These are phyloP conservation scores for Tenthredo scrophulariae DNA, from an alignment of 2,888 invertebrate genomes.

Conservation along the genomic window DNA sequence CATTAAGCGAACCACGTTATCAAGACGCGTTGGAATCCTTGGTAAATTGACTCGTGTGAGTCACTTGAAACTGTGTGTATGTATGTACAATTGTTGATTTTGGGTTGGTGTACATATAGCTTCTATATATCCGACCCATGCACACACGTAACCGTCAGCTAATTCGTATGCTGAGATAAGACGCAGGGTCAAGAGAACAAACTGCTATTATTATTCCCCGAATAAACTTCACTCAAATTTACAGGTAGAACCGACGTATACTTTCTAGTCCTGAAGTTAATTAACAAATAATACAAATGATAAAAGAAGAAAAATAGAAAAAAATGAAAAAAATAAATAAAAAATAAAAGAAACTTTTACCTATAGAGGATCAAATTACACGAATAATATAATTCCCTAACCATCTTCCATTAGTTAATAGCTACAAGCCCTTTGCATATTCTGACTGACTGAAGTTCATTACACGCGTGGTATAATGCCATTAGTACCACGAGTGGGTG, in stretches of 20 bases:
- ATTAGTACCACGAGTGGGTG: not conserved
- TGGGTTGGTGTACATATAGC: not conserved
- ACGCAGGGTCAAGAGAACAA: constrained; percentile 10
- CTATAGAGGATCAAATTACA: not conserved
- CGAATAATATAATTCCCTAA: constrained; percentile 11
- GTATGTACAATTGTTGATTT: constrained; percentile 3
- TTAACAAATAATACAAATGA: no score
- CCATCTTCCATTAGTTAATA: constrained; percentile 34
- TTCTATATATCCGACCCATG: not conserved
- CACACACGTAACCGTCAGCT: not conserved
- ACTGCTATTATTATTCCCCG: not conserved
- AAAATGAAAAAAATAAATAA: not conserved
- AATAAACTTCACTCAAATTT: not conserved
- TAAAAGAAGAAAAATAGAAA: no score
- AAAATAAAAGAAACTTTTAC: not conserved
- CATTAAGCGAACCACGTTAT: constrained; percentile 6
- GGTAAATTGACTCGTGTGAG: not conserved
- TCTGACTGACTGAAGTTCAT: constrained; percentile 21
- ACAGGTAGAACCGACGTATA: not conserved
- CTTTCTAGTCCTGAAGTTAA: not conserved
- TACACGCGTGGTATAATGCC: constrained; percentile 38
- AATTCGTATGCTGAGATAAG: constrained; percentile 24
- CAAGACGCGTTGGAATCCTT: constrained; percentile 9
- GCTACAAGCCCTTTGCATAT: constrained; percentile 17
- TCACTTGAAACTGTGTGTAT: not conserved